Evolutionary conservation across 1,140 invertebrate genomes (phyloP), one percentile per base, ranked within the genome.

Genomic region (Hyposmocoma kahamanoa): DNA sequence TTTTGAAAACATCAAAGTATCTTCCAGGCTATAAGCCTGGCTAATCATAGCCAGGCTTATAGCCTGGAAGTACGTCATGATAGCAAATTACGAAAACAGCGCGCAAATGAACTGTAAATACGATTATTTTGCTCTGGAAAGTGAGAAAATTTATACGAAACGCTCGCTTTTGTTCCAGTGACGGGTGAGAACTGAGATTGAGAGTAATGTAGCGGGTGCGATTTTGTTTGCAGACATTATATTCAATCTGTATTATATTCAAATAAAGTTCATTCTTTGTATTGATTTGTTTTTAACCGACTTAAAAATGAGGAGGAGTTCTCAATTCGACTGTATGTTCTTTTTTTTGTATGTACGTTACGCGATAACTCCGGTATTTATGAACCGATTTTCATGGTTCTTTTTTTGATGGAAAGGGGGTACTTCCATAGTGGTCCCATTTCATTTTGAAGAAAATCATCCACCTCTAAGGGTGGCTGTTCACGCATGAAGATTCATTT

Each of bases 131-230:
- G 53, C 56, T 57, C 50, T 46, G 63, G 51, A 55, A 58, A 57
- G 62, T 56, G 61, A 53, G 66, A 65, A 70, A 71, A 74, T 72
- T 74, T 72, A 68, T 65, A 66, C 63, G 58, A 60, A 71, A 69
- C 62, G 59, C 58, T 59, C 58, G 49, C 58, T 63, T 63, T 71
- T 64, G 62, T 59, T 42, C 19, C 50, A 39, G 42, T 47, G 38
- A 34, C 11, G 46, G 46, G 36, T n/a, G 13, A 34, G 21, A 20
- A 32, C 3, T 4, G 30, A 4, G 44, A 21, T 22, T 4, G 19
- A 22, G 45, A 34, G 9, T 3, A 34, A 13, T 6, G 24, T 5
- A 26, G 11, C 11, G 11, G 24, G 24, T n/a, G n/a, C n/a, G n/a
- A n/a, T n/a, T n/a, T n/a, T 28, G 24, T 11, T 6, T 28, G 24